Conservation (phyloP, 2,888 invertebrate genomes). For the Acleris cristana region DNA sequence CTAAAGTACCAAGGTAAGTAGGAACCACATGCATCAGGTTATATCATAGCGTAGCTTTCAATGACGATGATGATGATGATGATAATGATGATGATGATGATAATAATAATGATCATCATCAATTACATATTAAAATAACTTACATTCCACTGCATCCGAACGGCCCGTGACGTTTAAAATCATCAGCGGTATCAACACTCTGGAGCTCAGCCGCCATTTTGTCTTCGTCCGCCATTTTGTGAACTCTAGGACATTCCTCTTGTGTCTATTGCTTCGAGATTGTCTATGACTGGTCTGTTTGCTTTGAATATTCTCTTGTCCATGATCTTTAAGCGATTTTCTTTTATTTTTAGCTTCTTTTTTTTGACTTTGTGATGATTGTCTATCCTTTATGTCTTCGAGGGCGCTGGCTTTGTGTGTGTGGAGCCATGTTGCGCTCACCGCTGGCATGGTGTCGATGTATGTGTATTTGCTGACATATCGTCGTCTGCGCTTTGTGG, state of each 20-base stretch:
- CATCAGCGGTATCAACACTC: conserved; percentile 63
- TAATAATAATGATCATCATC: too few relatives aligned
- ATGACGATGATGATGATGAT: too few relatives aligned
- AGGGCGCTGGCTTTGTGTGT: conserved; percentile 6
- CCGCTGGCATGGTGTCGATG: conserved; percentile 69
- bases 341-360: conserved; percentile 6
- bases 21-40: too few relatives aligned
- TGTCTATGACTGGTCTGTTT: conserved; percentile 36
- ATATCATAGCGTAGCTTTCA: too few relatives aligned
- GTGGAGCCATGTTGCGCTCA: conserved; percentile 51
- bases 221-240: conserved; percentile 49
- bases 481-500: conserved; percentile 50
- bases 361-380: not conserved
- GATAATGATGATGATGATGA: too few relatives aligned
- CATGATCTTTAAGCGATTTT: conserved; percentile 44
- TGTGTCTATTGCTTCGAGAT: conserved; percentile 42
- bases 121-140: too few relatives aligned
- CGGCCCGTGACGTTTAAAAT: conserved; percentile 65
- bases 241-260: conserved; percentile 37
- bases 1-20: too few relatives aligned
- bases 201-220: conserved; percentile 63
- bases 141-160: conserved; percentile 60
- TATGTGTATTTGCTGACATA: conserved; percentile 61
- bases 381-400: not conserved
- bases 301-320: conserved; percentile 40